Conservation (phyloP, 2,113 vertebrate genomes). For the Vulpes lagopus region DNA sequence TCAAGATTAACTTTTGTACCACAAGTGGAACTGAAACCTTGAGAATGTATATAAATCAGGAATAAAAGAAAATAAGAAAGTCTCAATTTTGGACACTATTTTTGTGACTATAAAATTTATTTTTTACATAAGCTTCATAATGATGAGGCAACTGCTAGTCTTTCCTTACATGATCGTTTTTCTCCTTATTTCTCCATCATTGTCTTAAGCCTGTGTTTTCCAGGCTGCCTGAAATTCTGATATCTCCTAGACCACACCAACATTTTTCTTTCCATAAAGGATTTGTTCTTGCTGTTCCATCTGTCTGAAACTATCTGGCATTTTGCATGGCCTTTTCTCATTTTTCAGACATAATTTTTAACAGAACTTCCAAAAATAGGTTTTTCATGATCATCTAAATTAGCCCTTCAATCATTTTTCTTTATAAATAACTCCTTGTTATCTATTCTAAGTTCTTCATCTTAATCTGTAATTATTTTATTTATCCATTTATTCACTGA, state of each 20-base stretch:
- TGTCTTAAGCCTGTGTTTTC: neutral
- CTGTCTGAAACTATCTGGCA: neutral
- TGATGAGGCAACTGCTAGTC: neutral
- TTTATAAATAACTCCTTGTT: neutral
- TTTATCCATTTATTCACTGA: neutral
- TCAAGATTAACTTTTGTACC: neutral
- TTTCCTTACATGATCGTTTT: neutral
- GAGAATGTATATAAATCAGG: neutral
- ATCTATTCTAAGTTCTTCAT: neutral
- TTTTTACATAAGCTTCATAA: neutral
- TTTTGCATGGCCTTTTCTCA: neutral
- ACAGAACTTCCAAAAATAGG: neutral
- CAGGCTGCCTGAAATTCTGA: neutral
- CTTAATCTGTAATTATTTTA: neutral
- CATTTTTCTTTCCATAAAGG: neutral
- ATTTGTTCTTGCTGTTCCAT: neutral
- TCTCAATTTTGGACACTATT: neutral
- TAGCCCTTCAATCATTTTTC: neutral
- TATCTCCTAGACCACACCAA: neutral
- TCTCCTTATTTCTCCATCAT: neutral
- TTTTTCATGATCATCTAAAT: constrained; percentile 26
- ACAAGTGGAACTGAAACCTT: neutral
- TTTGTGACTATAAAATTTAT: neutral
- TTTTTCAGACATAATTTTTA: neutral
- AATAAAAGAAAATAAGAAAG: neutral